Evolutionary conservation across 2,888 invertebrate genomes (phyloP), one percentile per base, ranked within the genome.

Genomic region (Hydraecia micacea): DNA sequence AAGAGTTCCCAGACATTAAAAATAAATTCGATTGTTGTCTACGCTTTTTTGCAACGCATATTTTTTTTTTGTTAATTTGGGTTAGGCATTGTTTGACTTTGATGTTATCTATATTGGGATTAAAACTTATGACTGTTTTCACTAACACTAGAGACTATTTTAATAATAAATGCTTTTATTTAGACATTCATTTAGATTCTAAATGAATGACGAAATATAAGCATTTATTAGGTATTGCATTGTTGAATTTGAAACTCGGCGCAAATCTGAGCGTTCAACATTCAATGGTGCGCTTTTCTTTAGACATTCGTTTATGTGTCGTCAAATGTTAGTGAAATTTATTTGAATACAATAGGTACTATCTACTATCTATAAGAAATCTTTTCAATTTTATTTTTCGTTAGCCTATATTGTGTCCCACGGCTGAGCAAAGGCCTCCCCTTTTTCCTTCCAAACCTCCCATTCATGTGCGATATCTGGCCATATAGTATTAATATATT

Each of bases 11-110:
- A 89, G 85, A 81, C 88, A 80, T 88, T 89, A 84, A 87, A 89
- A 88, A 86, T 85, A 88, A 89, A 88, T 87, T 87, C 87, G 85
- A 87, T 87, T 89, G 86, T 88, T 87, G 89, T 89, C 89, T 87
- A 86, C 80, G 75, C 72, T 84, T 79, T 86, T 86, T 85, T 81
- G 84, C 62, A 66, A 67, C 58, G 69, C 52, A 66, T 66, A 70
- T 72, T n/a, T 58, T 77, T 78, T 80, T 66, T 80, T 36, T 36
- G 32, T 82, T 72, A 0, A 73, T 83, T 82, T 52, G 15, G 70
- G 55, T 83, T 79, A 77, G 67, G 71, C 65, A 83, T 87, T 86
- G 84, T 87, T 81, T 79, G 84, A 83, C 79, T 87, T 81, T 79
- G 84, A 83, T 80, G 72, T 78, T 80, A 87, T 87, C 80, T 87